Evolutionary conservation across 2,113 vertebrate genomes (phyloP).

Genomic region (Ptilonorhynchus violaceus): DNA sequence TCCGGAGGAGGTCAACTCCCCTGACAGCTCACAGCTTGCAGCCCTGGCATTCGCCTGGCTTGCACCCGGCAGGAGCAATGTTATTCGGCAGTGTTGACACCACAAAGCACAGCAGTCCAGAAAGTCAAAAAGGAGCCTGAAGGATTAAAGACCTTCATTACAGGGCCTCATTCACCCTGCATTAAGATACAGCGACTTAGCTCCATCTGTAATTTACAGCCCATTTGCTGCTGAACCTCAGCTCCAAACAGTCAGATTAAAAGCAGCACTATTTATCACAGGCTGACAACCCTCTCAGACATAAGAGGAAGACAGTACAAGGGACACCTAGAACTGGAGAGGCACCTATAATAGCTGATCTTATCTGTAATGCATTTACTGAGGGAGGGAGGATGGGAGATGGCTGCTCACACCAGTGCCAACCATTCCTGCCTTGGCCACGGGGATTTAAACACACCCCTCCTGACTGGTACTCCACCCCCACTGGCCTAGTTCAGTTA

Average conservation of each 20-base stretch:
- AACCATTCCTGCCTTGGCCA: background rate
- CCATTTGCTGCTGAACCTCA: background rate
- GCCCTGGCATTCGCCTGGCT: background rate
- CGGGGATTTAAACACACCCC: background rate
- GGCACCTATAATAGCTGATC: background rate
- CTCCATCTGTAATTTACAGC: background rate
- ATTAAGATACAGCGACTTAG: background rate
- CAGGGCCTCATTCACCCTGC: background rate
- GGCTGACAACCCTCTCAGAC: background rate
- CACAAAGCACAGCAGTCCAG: background rate
- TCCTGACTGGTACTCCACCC: fast-evolving
- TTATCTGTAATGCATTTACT: background rate
- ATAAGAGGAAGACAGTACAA: background rate
- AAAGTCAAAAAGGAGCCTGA: background rate
- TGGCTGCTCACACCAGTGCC: background rate
- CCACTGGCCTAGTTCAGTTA: background rate
- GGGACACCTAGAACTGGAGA: background rate
- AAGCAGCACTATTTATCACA: background rate
- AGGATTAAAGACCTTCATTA: background rate
- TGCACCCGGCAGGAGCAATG: background rate
- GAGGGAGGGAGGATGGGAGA: background rate
- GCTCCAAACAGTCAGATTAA: background rate
- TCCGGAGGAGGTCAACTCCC: background rate
- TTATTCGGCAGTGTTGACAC: background rate
- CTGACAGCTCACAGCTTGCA: background rate